Conservation (phyloP, 2,113 vertebrate genomes). For the Psephotus haematonotus region DNA sequence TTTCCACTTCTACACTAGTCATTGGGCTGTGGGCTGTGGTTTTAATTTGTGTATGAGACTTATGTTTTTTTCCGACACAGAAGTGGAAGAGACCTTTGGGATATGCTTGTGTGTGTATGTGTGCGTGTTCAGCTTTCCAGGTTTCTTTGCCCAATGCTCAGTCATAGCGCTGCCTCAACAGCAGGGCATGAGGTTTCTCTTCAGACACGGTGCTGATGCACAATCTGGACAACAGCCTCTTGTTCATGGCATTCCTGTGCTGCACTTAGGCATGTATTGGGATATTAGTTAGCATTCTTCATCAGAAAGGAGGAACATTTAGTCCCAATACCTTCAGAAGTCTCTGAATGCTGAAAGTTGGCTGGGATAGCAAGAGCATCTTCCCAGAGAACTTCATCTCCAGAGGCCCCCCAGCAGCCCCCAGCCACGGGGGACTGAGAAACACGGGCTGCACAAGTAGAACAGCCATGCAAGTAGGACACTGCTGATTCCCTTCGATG, state of each 20-base stretch:
- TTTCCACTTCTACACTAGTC: neutral
- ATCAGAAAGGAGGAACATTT: neutral
- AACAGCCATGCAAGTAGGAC: neutral
- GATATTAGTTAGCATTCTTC: neutral
- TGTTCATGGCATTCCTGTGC: neutral
- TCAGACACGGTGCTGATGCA: neutral
- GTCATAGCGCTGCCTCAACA: neutral
- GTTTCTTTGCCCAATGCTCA: neutral
- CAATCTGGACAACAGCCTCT: too few relatives aligned
- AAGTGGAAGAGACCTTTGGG: constrained; percentile 2
- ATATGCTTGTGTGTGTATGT: neutral
- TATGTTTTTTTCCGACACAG: neutral
- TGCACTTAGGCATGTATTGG: neutral
- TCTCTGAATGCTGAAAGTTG: neutral
- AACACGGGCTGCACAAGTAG: neutral
- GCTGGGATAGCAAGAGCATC: neutral
- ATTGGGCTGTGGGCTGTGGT: neutral
- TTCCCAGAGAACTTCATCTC: too few relatives aligned
- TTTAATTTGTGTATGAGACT: neutral
- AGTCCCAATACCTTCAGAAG: neutral
- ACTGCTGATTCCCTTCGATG: neutral
- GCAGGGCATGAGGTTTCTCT: neutral
- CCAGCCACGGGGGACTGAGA: neutral
- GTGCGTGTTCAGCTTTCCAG: neutral
- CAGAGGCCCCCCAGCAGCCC: too few relatives aligned